Evolutionary conservation across 2,113 vertebrate genomes (phyloP), one percentile per base, ranked within the genome.

Genomic region (Plestiodon gilberti): DNA sequence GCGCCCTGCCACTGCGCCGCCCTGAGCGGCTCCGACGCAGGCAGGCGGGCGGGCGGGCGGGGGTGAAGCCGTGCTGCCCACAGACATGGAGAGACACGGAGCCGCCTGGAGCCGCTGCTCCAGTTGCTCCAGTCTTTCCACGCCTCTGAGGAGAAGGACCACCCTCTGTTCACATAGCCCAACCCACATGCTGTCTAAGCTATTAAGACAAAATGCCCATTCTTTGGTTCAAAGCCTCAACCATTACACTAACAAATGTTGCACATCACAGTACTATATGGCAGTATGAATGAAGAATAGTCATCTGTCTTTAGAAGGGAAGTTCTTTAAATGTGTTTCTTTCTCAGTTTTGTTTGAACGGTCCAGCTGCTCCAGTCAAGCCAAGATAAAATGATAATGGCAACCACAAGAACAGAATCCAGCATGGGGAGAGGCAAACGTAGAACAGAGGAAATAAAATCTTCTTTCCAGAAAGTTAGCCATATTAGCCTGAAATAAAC

Each of bases 301-400:
- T 33, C 57, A 38, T 61, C 91, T 87, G 61, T 88, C 67, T 48
- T 48, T 48, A 33, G n/a, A 69, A 17, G 64, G 11, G 77, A 83
- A 89, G 81, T 7, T 88, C 74, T 83, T 74, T 0, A 48, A 82
- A 90, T 74, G 35, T 79, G 35, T 79, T 0, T 5, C 15, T 52
- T 35, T 87, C 0, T 55, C 83, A 61, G 18, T 87, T 35, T 75
- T 88, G 62, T 79, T 94, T 90, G 84, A 85, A 70, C 25, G 83
- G 40, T 84, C 89, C 78, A 89, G 67, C 87, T 93, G 64, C 86
- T 92, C 84, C 84, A 90, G 22, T 87, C 76, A 40, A 74, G 73
- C 81, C 90, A 89, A 48, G 84, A 89, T 88, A 77, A 92, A 81
- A 15, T 0, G 0, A 88, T 91, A 92, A 90, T 86, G 65, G 6